phyloP scores from a whole-genome alignment of 1,140 invertebrate genomes.

The Euwallacea fornicatus region DNA sequence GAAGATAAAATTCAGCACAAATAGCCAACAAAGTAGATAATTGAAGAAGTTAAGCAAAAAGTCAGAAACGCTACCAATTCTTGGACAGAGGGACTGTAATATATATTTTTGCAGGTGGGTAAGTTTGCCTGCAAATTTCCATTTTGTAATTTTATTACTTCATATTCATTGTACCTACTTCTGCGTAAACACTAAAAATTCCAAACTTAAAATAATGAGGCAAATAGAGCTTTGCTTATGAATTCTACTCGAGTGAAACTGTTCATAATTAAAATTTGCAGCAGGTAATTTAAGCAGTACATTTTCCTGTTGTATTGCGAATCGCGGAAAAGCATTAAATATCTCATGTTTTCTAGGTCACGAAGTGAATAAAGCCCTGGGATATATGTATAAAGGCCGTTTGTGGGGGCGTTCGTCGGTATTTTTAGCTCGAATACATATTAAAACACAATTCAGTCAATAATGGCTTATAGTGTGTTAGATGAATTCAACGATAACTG shows the following conservation, averaged over 20 bases:
- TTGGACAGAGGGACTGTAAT: too few species aligned
- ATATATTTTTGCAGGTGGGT: too few species aligned
- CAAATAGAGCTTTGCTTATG: not conserved
- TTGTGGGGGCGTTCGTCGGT: conserved; percentile 8
- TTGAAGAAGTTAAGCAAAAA: too few species aligned
- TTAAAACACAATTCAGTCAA: not conserved
- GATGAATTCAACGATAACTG: too few species aligned
- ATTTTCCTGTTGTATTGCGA: conserved; percentile 9
- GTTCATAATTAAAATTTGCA: conserved; percentile 12
- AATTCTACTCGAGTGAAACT: conserved; percentile 1
- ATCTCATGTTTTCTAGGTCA: conserved; percentile 2
- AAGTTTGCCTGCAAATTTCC: too few species aligned
- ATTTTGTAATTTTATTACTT: too few species aligned
- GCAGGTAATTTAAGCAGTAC: conserved; percentile 9
- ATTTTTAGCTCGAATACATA: conserved; percentile 8
- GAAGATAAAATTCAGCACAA: too few species aligned
- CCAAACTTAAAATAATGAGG: not conserved
- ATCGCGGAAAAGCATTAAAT: conserved; percentile 5
- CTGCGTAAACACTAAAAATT: too few species aligned
- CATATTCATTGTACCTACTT: too few species aligned
- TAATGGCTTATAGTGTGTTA: too few species aligned
- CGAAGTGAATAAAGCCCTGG: conserved; percentile 7
- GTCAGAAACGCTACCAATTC: too few species aligned
- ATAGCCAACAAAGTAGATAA: too few species aligned
- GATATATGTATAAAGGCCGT: not conserved